phyloP scores from a whole-genome alignment of 2,888 invertebrate genomes.

The Tetheella fluctuosa region DNA sequence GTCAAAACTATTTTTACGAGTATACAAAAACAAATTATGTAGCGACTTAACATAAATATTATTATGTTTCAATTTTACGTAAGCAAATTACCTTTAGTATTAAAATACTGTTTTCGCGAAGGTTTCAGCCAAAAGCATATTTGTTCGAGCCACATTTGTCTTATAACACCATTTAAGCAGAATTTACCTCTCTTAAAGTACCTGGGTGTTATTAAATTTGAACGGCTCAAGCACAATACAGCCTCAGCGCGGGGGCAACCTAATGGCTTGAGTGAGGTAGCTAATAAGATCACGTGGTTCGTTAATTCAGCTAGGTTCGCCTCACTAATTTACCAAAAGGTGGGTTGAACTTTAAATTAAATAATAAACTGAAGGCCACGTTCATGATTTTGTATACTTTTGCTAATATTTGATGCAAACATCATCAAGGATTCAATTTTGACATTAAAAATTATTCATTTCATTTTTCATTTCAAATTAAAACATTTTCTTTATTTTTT shows the following conservation, averaged over 20 bases:
- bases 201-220: constrained; percentile 51
- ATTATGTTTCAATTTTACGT: not conserved
- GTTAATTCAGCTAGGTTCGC: constrained; percentile 53
- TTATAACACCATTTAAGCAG: constrained; percentile 21
- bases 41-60: not conserved
- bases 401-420: not conserved
- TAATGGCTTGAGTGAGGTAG: constrained; percentile 59
- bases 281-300: constrained; percentile 69
- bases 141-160: constrained; percentile 20
- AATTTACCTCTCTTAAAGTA: constrained; percentile 31
- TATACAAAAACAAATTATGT: too few species aligned
- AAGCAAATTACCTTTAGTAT: not conserved
- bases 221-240: constrained; percentile 48
- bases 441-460: not conserved
- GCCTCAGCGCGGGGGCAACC: constrained; percentile 32
- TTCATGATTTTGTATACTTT: constrained; percentile 27
- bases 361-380: constrained; percentile 41
- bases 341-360: constrained; percentile 49
- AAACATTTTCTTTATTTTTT: too few species aligned
- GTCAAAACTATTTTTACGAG: too few species aligned
- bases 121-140: constrained; percentile 15
- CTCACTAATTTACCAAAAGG: constrained; percentile 54
- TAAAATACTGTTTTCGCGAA: not conserved
- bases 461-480: too few species aligned
- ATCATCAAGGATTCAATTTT: not conserved